phyloP scores from a whole-genome alignment of 2,797 vertebrate genomes.

The Trematomus bernacchii region DNA sequence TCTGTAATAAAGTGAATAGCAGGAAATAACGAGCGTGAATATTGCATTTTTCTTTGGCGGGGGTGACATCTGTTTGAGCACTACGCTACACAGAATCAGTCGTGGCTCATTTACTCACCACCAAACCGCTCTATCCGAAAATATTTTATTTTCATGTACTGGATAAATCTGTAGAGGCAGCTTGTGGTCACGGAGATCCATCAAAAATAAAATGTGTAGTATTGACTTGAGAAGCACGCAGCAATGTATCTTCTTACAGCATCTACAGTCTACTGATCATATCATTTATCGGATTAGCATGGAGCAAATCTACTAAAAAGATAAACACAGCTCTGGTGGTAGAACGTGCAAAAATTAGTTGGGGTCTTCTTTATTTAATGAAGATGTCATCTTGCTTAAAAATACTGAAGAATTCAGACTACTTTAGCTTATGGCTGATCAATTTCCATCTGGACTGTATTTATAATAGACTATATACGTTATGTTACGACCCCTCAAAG shows the following conservation, averaged over 20 bases:
- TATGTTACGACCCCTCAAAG: too few relatives aligned
- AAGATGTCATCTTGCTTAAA: too few relatives aligned
- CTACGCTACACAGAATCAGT: neutral
- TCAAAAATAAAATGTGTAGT: slow-evolving; percentile 23
- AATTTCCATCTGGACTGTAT: too few relatives aligned
- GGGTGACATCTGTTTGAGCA: neutral
- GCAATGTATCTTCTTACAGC: neutral
- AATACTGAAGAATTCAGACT: too few relatives aligned
- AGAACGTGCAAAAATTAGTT: too few relatives aligned
- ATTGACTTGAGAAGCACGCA: neutral
- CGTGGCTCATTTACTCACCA: slow-evolving; percentile 9
- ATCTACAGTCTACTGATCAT: neutral
- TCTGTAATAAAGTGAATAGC: neutral
- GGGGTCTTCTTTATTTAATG: too few relatives aligned
- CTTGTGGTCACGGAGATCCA: slow-evolving; percentile 17
- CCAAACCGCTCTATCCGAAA: neutral
- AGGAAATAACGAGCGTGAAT: slow-evolving; percentile 3
- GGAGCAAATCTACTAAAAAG: too few relatives aligned
- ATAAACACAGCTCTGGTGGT: too few relatives aligned
- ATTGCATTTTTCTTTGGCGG: neutral
- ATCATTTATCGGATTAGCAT: neutral
- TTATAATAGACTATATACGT: too few relatives aligned
- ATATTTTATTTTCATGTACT: neutral
- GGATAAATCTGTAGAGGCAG: slow-evolving; percentile 11
- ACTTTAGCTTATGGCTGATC: too few relatives aligned